These are phyloP conservation scores for Xenotilapia leptura DNA, from an alignment of 2,113 vertebrate species.

Conservation along the genomic window DNA sequence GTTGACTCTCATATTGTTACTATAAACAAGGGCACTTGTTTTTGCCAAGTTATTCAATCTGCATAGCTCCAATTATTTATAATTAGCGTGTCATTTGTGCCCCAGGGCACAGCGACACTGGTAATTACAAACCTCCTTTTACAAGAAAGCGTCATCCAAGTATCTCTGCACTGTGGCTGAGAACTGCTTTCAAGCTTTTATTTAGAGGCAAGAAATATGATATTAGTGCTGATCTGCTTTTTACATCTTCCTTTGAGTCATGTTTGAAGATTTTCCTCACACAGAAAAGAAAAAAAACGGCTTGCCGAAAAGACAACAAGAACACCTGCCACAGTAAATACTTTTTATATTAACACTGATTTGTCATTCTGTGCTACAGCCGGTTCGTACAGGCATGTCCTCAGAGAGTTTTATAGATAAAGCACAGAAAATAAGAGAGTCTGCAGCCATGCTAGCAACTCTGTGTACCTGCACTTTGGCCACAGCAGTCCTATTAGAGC, in stretches of 20 bases:
- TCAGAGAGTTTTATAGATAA: not conserved
- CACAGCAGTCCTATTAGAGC: not conserved
- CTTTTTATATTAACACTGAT: not conserved
- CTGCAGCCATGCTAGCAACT: not conserved
- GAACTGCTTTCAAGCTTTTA: not conserved
- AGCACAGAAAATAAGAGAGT: not conserved
- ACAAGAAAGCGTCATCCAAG: not conserved
- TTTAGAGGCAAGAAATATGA: not conserved
- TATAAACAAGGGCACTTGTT: conserved; percentile 21
- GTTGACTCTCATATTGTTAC: not conserved
- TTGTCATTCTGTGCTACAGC: not conserved
- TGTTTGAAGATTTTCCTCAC: not conserved
- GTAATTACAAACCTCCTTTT: conserved; percentile 35
- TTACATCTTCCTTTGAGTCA: not conserved
- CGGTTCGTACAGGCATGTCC: not conserved
- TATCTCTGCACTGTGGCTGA: not conserved
- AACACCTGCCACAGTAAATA: not conserved
- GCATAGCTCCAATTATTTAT: conserved; percentile 43
- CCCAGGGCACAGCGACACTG: conserved; percentile 14
- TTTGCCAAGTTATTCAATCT: conserved; percentile 18
- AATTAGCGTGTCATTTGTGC: conserved; percentile 37
- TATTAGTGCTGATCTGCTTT: not conserved
- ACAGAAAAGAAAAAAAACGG: not conserved
- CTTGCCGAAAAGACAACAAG: not conserved
- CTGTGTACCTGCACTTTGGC: not conserved